Base-by-base conservation (phyloP, 2,797 vertebrate genomes). In the Miichthys miiuy region DNA sequence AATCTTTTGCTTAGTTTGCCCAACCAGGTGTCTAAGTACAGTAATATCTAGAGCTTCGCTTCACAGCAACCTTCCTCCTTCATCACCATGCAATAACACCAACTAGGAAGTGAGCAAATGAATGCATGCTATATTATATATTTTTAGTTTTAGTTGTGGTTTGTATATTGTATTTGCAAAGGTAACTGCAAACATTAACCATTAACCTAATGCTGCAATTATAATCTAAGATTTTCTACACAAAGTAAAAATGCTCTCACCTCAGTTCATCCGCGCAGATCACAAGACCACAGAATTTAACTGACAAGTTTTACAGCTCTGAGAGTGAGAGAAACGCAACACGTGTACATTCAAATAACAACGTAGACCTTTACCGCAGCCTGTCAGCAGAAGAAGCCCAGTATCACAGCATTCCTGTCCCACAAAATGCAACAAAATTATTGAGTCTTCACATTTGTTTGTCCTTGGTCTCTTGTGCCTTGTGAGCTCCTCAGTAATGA, bases 241-340 rank as follows among this genome's bases (percentile, higher is more conserved):
- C 9, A 74, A 62, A 52, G 38, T 42, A 6, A 77, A 86, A 75
- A 21, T 50, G 6, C 48, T 82, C 92, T 93, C 63, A 94, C 91
- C 92, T 92, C 44, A 57, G 25, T 82, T 80, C 68, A 79, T 80
- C 46, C 6, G 21, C 42, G 64, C 17, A 21, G 42, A 52, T 50
- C 30, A 76, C 34, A n/a, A 57, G 1, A 57, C 16, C 17, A 20
- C 41, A 17, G 23, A 16, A 9, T 46, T 34, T 1, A 30, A 51
- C 41, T 30, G 30, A 54, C 34, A 58, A n/a, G n/a, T 27, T 27
- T 27, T 27, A 27, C 27, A 21, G 41, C 54, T 51, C 34, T 46
- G 63, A n/a, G 25, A n/a, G 48, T 21, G 25, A 64, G 21, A 46
- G 12, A 25, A 64, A 57, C 41, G 41, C 42, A 25, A 47, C 63